Percentiles rank a stretch among this genome's conserved stretches.
phyloP scores from a whole-genome alignment of 1,140 invertebrate species.

The Elymnias hypermnestra region DNA sequence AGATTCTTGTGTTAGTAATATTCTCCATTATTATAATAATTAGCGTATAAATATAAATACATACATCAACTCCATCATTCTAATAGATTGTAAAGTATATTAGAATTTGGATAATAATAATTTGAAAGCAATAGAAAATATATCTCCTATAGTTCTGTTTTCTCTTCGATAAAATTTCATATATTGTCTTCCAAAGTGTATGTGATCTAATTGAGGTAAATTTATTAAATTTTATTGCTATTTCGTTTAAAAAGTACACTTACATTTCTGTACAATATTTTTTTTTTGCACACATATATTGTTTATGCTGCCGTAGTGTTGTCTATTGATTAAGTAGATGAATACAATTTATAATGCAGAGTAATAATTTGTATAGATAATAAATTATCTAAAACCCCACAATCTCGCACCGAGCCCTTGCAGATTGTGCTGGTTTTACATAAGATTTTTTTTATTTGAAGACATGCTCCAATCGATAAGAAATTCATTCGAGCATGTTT shows the following conservation, averaged over 20 bases:
- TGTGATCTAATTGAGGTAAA: slow-evolving; percentile 46
- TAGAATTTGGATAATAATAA: slow-evolving; percentile 7
- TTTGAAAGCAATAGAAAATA: slow-evolving; percentile 39
- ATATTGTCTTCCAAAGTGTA: slow-evolving; percentile 69
- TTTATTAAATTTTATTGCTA: slow-evolving; percentile 10
- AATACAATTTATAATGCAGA: slow-evolving; percentile 35
- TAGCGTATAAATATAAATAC: slow-evolving; percentile 27
- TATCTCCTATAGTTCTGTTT: slow-evolving; percentile 23
- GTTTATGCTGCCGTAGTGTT: slow-evolving; percentile 7
- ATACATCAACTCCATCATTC: slow-evolving; percentile 20
- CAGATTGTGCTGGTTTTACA: slow-evolving; percentile 44
- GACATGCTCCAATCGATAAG: slow-evolving; percentile 9
- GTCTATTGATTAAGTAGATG: slow-evolving; percentile 2
- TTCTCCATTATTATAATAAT: slow-evolving; percentile 32
- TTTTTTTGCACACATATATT: slow-evolving; percentile 2
- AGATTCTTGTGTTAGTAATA: slow-evolving; percentile 35
- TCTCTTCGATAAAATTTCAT: slow-evolving; percentile 36
- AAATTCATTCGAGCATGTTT: slow-evolving; percentile 17
- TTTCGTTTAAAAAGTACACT: slow-evolving; percentile 17
- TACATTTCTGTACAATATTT: slow-evolving; percentile 8
- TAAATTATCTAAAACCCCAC: slow-evolving; percentile 34
- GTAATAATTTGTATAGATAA: slow-evolving; percentile 24
- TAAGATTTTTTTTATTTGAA: slow-evolving; percentile 17
- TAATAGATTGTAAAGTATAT: slow-evolving; percentile 7
- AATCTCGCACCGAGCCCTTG: slow-evolving; percentile 59